phyloP scores from a whole-genome alignment of 2,113 vertebrate genomes.

The Motacilla alba region DNA sequence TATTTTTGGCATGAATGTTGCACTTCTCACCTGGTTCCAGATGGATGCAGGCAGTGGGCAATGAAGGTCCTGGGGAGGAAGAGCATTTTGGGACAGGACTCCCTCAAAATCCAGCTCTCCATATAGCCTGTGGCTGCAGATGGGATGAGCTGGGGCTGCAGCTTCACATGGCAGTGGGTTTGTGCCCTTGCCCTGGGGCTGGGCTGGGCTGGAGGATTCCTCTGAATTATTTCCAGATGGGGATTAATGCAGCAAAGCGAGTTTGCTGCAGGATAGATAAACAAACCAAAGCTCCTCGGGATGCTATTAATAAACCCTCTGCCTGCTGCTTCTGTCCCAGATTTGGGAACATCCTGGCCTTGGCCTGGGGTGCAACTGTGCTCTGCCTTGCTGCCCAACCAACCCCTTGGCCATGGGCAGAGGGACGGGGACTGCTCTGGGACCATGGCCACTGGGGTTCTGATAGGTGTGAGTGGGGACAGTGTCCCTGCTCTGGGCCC shows the following conservation, averaged over 20 bases:
- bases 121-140: accelerated
- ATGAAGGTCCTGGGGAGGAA: not conserved
- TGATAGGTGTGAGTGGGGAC: not conserved
- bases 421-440: not conserved
- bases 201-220: slow-evolving; percentile 34
- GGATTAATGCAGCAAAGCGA: slow-evolving; percentile 39
- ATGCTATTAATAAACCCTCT: slow-evolving; percentile 33
- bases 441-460: accelerated
- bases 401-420: not conserved
- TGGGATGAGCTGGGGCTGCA: not conserved
- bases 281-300: slow-evolving; percentile 40
- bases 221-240: slow-evolving; percentile 63
- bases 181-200: not conserved
- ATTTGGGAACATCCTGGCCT: not conserved
- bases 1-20: not conserved
- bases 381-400: not conserved
- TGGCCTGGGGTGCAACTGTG: not conserved
- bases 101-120: not conserved
- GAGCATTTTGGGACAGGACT: not conserved
- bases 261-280: slow-evolving; percentile 44
- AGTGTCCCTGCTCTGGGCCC: accelerated
- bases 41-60: not conserved
- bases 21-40: not conserved
- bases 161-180: not conserved
- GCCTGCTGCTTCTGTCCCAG: not conserved